These are phyloP conservation scores for Euglossa dilemma DNA, from an alignment of 1,140 invertebrate genomes.

Conservation along the genomic window DNA sequence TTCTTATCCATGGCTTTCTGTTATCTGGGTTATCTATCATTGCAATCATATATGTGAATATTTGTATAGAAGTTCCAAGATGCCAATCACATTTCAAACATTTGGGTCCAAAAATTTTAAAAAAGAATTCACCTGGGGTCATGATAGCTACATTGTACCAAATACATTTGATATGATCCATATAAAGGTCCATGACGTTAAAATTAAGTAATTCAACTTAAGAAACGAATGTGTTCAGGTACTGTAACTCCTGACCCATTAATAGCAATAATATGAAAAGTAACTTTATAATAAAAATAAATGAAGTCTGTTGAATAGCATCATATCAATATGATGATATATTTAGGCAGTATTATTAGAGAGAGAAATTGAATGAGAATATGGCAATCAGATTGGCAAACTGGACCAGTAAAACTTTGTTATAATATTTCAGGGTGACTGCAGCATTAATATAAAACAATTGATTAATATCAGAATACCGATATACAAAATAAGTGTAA, in stretches of 20 bases:
- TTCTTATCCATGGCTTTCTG: conserved; percentile 73
- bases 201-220: conserved; percentile 55
- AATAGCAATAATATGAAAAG: conserved; percentile 66
- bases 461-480: conserved; percentile 36
- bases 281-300: conserved; percentile 57
- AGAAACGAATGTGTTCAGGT: conserved; percentile 62
- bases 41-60: conserved; percentile 66
- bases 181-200: conserved; percentile 70
- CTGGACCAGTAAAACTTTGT: conserved; percentile 68
- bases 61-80: conserved; percentile 72
- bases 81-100: conserved; percentile 74
- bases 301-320: conserved; percentile 56
- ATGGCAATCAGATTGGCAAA: conserved; percentile 71
- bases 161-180: conserved; percentile 62
- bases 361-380: conserved; percentile 60
- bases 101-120: conserved; percentile 68
- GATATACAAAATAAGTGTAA: conserved; percentile 44
- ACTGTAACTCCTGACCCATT: conserved; percentile 57
- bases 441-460: conserved; percentile 53
- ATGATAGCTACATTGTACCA: conserved; percentile 53
- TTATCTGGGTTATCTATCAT: conserved; percentile 73
- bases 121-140: conserved; percentile 49
- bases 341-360: conserved; percentile 72
- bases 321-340: conserved; percentile 59
- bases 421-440: conserved; percentile 69